Evolutionary conservation across 2,797 vertebrate species (phyloP), one percentile per base, ranked within the genome.

Genomic region (Cottoperca gobio): DNA sequence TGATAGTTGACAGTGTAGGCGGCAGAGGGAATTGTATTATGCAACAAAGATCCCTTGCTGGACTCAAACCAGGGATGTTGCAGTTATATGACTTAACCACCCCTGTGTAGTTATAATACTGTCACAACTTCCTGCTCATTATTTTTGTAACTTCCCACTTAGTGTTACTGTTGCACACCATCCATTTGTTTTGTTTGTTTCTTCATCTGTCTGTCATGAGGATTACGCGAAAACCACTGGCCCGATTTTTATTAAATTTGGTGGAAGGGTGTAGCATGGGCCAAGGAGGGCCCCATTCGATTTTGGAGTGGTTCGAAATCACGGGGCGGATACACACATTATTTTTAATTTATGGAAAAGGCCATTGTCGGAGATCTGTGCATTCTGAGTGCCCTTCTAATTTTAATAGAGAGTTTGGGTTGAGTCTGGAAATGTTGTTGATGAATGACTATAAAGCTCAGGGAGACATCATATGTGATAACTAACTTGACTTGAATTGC

Each of bases 381-480:
- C n/a, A n/a, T n/a, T n/a, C n/a, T n/a, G n/a, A n/a, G n/a, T n/a
- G n/a, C n/a, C n/a, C 14, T 19, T 54, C 3, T n/a, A n/a, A n/a
- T 16, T 23, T 58, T 19, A 37, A 50, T 50, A 42, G 17, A 50
- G 14, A n/a, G 37, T 17, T 59, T n/a, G 4, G n/a, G 6, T 57
- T n/a, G 52, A n/a, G 48, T 61, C 5, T 72, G 16, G 23, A 57
- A 52, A 42, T 78, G 8, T 23, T 58, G 13, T 10, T 69, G 37
- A 63, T 58, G 14, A 58, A n/a, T 6, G n/a, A 11, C 21, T 43
- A 11, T 50, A 28, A 39, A 55, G 45, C 35, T 45, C 31, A 16
- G 61, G 14, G 40, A 55, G 33, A 55, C 21, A 14, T 40, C 45
- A 26, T 53, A 23, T 35, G 31, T 59, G 42, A 84, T 67, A 75